Evolutionary conservation across 2,797 vertebrate species (phyloP), one percentile per base, ranked within the genome.

Genomic region (Chaetodon trifasciatus): DNA sequence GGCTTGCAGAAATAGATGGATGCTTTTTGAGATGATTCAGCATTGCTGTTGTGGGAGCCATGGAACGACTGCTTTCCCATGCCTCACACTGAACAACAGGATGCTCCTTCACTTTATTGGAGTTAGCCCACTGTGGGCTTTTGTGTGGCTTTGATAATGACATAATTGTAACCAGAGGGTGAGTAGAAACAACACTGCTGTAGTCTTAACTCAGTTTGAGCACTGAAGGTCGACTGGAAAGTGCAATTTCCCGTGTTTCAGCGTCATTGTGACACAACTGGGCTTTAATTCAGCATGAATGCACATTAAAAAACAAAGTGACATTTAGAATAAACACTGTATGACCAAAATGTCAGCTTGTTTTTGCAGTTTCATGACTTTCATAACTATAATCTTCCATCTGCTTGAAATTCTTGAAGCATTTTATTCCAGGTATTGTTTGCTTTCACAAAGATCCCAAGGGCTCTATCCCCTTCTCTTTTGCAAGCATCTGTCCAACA

Each of bases 1-100:
- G 85, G 85, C 82, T 76, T 46, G 74, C 81, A 75, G 78, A 82
- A 78, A 83, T 58, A 87, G 85, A 90, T 68, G 83, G 84, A 89
- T 73, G 84, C 49, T 12, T 87, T 89, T 75, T 16, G 24, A 69
- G 83, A 86, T 90, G 90, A 92, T 86, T 92, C 88, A 92, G 88
- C 85, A 86, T 53, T 83, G 86, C 74, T 79, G 86, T 77, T 76
- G 81, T 58, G 77, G 84, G 73, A 88, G 80, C 85, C 47, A 5
- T 52, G 70, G 67, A 67, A 39, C 37, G 4, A 67, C 85, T 70
- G 37, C 72, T 66, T 86, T 78, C 64, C 73, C 56, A 10, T 65
- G 62, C 76, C 62, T 79, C 65, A 16, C 56, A 3, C 73, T 40
- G 65, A 86, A 86, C 81, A 82, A 79, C 84, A 76, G 76, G 89